Percentiles rank a stretch among this genome's conserved stretches.
Conservation (phyloP, 2,888 invertebrate species). For the Eupeodes luniger region DNA sequence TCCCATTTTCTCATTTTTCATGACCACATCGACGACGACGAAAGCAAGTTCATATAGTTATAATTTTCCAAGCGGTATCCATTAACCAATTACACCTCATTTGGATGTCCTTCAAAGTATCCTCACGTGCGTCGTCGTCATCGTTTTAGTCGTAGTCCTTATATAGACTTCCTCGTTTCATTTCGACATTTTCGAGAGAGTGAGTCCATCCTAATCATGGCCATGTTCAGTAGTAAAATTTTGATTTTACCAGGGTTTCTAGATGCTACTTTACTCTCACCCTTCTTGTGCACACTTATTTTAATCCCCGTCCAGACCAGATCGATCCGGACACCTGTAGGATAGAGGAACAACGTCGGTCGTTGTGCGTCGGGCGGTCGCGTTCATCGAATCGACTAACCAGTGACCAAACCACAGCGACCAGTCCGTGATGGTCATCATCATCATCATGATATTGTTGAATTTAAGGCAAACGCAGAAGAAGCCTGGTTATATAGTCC, state of each 20-base stretch:
- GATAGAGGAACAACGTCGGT: constrained; percentile 1
- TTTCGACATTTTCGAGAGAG: constrained; percentile 23
- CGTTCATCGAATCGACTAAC: not conserved
- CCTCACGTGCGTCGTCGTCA: constrained; percentile 46
- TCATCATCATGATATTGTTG: not conserved
- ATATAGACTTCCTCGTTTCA: constrained; percentile 30
- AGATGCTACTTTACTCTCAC: constrained; percentile 30
- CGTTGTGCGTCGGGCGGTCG: too few species aligned
- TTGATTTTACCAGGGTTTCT: constrained; percentile 67
- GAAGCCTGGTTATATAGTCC: constrained; percentile 40
- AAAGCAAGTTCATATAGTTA: constrained; percentile 26
- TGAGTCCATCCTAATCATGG: constrained; percentile 65
- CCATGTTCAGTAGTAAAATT: constrained; percentile 60
- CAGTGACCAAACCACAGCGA: constrained; percentile 7
- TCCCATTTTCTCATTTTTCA: constrained; percentile 15
- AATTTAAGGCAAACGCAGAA: constrained; percentile 25
- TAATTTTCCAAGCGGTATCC: constrained; percentile 27
- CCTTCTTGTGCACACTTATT: constrained; percentile 48
- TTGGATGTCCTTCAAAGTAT: constrained; percentile 67
- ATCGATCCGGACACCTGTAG: constrained; percentile 62
- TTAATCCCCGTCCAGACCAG: constrained; percentile 14
- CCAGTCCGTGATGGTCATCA: not conserved
- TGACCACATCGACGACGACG: not conserved
- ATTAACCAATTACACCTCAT: constrained; percentile 64
- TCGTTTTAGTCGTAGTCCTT: not conserved